Conservation (phyloP, 2,113 vertebrate species). For the Xyliphius kryptos region DNA sequence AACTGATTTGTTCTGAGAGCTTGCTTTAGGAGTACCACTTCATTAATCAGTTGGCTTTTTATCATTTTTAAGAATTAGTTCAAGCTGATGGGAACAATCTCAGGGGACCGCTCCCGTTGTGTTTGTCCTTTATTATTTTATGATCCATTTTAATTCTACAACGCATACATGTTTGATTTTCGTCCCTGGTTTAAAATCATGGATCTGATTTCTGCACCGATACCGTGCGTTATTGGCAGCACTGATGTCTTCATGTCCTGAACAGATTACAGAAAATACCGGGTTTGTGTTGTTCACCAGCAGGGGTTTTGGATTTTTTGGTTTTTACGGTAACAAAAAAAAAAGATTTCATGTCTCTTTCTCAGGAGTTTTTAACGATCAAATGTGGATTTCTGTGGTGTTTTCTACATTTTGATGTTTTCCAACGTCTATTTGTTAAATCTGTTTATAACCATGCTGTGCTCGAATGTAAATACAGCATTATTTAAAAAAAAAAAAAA, state of each 20-base stretch:
- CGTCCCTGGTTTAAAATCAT: neutral
- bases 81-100: constrained; percentile 1
- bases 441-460: neutral
- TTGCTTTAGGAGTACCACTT: neutral
- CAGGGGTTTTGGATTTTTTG: constrained; percentile 7
- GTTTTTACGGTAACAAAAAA: neutral
- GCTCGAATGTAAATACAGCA: constrained; percentile 17
- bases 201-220: neutral
- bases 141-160: neutral
- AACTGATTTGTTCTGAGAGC: too few relatives aligned
- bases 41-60: neutral
- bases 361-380: constrained; percentile 47
- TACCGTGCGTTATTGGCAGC: neutral
- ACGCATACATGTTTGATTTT: neutral
- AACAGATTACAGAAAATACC: neutral
- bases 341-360: constrained; percentile 7
- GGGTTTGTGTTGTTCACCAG: constrained; percentile 10
- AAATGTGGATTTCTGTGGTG: neutral
- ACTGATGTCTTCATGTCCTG: neutral
- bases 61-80: neutral
- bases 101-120: constrained; percentile 3
- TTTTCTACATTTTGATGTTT: neutral
- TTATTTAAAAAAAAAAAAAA: constrained; percentile 1
- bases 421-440: too few relatives aligned
- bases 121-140: constrained; percentile 10